These are phyloP conservation scores for Drosophila sturtevanti DNA, from an alignment of 1,140 invertebrate species.

Conservation along the genomic window DNA sequence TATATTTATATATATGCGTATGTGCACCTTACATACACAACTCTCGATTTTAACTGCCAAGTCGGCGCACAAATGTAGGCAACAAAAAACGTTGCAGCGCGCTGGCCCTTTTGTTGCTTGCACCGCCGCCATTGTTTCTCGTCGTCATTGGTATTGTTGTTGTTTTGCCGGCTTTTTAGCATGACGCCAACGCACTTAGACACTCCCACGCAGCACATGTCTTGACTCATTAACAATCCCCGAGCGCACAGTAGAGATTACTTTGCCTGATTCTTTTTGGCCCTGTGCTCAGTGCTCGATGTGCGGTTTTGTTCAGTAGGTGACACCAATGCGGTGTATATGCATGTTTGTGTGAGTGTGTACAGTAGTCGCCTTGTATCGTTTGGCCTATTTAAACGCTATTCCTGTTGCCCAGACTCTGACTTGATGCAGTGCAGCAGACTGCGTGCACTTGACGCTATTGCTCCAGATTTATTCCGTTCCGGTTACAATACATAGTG, in stretches of 20 bases:
- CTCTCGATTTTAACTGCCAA: conserved; percentile 24
- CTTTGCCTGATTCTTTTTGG: conserved; percentile 51
- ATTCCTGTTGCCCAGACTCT: conserved; percentile 12
- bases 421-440: conserved; percentile 47
- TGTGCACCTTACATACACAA: conserved; percentile 16
- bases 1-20: no score
- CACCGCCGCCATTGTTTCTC: conserved; percentile 47
- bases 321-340: conserved; percentile 63
- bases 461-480: conserved; percentile 69
- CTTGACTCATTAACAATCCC: conserved; percentile 73
- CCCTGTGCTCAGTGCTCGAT: conserved; percentile 16
- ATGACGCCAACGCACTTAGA: conserved; percentile 70
- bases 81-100: conserved; percentile 50
- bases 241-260: conserved; percentile 60
- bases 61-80: conserved; percentile 64
- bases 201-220: conserved; percentile 23
- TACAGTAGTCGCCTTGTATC: conserved; percentile 27
- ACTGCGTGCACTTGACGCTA: conserved; percentile 74
- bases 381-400: conserved; percentile 60
- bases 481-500: background rate
- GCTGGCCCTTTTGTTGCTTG: conserved; percentile 17
- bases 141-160: conserved; percentile 25
- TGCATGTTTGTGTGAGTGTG: conserved; percentile 14
- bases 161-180: conserved; percentile 43
- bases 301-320: conserved; percentile 62